Evolutionary conservation across 1,140 invertebrate species (phyloP), one percentile per base, ranked within the genome.

Genomic region (Bombus huntii): DNA sequence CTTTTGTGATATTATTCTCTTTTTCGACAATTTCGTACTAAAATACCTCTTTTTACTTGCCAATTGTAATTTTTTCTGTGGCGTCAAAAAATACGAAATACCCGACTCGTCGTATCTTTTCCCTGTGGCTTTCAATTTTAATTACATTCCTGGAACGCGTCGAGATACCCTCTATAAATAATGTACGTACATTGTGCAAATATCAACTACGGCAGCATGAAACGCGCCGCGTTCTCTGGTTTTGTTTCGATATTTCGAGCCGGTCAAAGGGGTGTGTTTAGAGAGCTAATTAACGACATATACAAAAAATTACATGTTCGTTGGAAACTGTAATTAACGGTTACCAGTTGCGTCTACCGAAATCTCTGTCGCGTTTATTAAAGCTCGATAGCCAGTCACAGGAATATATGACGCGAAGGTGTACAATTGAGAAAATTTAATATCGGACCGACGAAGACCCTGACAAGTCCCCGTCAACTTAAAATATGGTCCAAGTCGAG

Each of bases 251-350:
- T 37, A 57, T 39, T 59, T 22, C 10, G 25, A 25, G 10, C 53
- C 12, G 6, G 5, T 28, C 22, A 39, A 62, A 37, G 53, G 31
- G 15, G 15, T 1, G 2, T 25, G 9, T 8, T 34, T 31, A 53
- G 25, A 57, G 47, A n/a, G 34, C 15, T 86, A 77, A 84, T 88
- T 88, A 87, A 72, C 72, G 13, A 47, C 68, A 66, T 53, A 53
- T 47, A 53, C 70, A 44, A 65, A 53, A 59, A 88, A 84, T 88
- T 84, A 87, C 57, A 15, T 12, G 75, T 65, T 65, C 34, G 82
- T 79, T 66, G 47, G 47, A 42, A 62, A n/a, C 9, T 25, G 65
- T 28, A 87, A 84, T 88, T 87, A 88, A 66, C 65, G 34, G 77
- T 31, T 42, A 62, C 31, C 25, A 22, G 12, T 42, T 39, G 37